Base-by-base conservation (phyloP, 2,797 vertebrate genomes). In the Oreochromis mossambicus region DNA sequence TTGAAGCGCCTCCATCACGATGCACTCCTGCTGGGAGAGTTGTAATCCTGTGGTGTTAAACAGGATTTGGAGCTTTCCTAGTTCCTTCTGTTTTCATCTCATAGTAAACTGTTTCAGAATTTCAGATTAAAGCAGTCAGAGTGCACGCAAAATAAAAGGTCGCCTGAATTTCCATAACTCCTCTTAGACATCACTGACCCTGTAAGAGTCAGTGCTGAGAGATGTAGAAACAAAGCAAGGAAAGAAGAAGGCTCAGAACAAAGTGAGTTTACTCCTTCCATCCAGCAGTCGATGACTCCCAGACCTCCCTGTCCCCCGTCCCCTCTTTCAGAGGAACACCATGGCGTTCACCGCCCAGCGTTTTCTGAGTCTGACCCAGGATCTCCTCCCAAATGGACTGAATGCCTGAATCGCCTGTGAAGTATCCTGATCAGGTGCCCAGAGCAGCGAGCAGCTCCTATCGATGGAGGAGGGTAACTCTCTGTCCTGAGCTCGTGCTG, bases 381-480 rank as follows among this genome's bases (percentile, higher is more conserved):
- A n/a, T 68, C 63, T 68, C 36, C 36, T 24, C 36, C 36, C 63
- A 4, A 68, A 24, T 0, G 38, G n/a, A 68, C 38, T 7, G 32
- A 7, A 43, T 0, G 21, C n/a, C 63, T 10, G n/a, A 43, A 10
- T 43, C 0, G 0, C 14, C 66, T 43, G n/a, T 8, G 63, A 43
- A 24, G 38, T 26, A 70, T 70, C 66, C 13, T 4, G 38, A 24
- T 70, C 63, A 26, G 38, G 26, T 9, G 63, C 1, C 7, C 17
- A 6, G 32, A 61, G 56, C 29, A 58, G 15, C 5, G 5, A 43
- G 13, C 14, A 3, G 38, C 38, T 70, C 63, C 21, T 24, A 15
- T 70, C 8, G 8, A 70, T 70, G 66, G 21, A 43, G 66, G 21
- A 13, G 21, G 46, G 5, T 2, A 17, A 38, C 14, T 4, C 38